Evolutionary conservation across 2,888 invertebrate species (phyloP).

Genomic region (Nymphalis polychloros): DNA sequence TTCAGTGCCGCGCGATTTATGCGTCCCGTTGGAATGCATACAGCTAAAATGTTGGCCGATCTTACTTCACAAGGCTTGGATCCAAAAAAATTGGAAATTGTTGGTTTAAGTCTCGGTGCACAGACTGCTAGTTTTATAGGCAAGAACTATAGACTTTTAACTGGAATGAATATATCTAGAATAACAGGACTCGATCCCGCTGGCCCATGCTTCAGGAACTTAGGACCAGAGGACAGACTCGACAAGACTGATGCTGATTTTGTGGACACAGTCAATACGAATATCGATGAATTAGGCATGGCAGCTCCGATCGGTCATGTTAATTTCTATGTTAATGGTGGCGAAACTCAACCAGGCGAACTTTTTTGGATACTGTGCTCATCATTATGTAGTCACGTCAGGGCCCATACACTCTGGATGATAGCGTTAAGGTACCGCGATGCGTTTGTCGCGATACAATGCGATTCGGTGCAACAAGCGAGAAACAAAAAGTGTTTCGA

Average conservation of each 20-base stretch:
- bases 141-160: constrained; percentile 54
- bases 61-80: constrained; percentile 56
- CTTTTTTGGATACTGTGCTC: constrained; percentile 44
- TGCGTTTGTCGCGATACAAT: constrained; percentile 47
- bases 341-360: constrained; percentile 55
- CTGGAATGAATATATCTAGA: constrained; percentile 57
- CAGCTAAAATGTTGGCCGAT: constrained; percentile 59
- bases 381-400: constrained; percentile 46
- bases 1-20: constrained; percentile 59
- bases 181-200: constrained; percentile 61
- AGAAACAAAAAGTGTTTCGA: constrained; percentile 46
- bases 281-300: constrained; percentile 66
- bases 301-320: constrained; percentile 64
- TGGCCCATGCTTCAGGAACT: constrained; percentile 66
- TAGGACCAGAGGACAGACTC: constrained; percentile 56
- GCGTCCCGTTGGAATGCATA: constrained; percentile 54
- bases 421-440: constrained; percentile 43
- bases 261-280: constrained; percentile 59
- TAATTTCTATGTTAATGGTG: constrained; percentile 68
- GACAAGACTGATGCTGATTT: constrained; percentile 65
- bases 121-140: constrained; percentile 65
- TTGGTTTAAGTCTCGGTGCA: constrained; percentile 63
- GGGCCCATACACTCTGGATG: constrained; percentile 45
- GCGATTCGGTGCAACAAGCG: constrained; percentile 51
- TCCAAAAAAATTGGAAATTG: constrained; percentile 56